Base-by-base conservation (phyloP, 2,888 invertebrate genomes). In the Apodemia duryi region DNA sequence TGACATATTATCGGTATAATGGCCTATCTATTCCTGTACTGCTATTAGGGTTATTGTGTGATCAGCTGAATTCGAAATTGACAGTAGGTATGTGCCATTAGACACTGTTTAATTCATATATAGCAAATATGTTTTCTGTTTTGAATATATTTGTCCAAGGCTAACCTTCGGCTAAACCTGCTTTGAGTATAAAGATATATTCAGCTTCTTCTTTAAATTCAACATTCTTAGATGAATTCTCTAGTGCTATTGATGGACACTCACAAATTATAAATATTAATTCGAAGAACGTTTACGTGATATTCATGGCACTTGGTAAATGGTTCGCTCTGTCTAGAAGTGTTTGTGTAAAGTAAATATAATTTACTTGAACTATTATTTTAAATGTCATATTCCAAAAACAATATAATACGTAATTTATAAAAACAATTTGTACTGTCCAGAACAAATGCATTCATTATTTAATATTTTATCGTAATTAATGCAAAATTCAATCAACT, bases 401-500 rank as follows among this genome's bases (percentile, higher is more conserved):
- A 38, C 38, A 38, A 6, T 6, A 62, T 9, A 51, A 60, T 10
- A 60, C 32, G 10, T 38, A 7, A 41, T 43, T 57, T n/a, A 9
- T 28, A 3, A 63, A 61, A 65, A 49, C 11, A 83, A 87, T 86
- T 88, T 83, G 81, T 74, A 78, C 76, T 82, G 88, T 86, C 88
- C 75, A 77, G 79, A 83, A 79, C 90, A 89, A 81, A 73, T 75
- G 74, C 73, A 76, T 77, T 84, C 84, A 85, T 88, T 86, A 88
- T 84, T 86, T 89, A 85, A 88, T 86, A 88, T 84, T 86, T 89
- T 85, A 89, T 90, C 86, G 83, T 88, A 91, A 91, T 91, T 89
- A 91, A 91, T 91, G 88, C 82, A 82, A 82, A 84, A 90, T 90
- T 90, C 91, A 87, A 91, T 91, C 91, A 89, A 88, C 86, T 83